Conservation (phyloP, 2,113 vertebrate species). For the Prietella phreatophila region DNA sequence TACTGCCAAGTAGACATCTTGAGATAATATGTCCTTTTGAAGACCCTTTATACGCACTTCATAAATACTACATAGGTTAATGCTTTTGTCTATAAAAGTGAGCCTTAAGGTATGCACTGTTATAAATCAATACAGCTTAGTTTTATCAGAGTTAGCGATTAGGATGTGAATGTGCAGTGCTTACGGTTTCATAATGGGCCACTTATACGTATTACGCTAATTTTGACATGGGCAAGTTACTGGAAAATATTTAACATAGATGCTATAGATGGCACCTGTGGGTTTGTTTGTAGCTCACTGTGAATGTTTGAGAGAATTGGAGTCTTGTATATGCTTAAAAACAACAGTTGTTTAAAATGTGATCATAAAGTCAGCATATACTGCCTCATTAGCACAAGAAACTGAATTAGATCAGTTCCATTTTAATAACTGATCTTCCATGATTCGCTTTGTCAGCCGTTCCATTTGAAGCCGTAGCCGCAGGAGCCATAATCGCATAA, state of each 20-base stretch:
- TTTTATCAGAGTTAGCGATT: slow-evolving; percentile 18
- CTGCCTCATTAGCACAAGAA: slow-evolving; percentile 48
- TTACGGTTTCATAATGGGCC: slow-evolving; percentile 6
- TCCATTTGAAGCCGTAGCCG: slow-evolving; percentile 16
- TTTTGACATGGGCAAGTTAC: slow-evolving; percentile 2
- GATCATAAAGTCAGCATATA: slow-evolving; percentile 33
- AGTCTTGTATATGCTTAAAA: slow-evolving; percentile 8
- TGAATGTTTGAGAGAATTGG: not conserved
- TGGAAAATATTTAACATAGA: not conserved
- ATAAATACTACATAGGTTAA: slow-evolving; percentile 42
- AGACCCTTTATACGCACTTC: slow-evolving; percentile 48
- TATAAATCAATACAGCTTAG: slow-evolving; percentile 6
- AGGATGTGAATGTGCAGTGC: slow-evolving; percentile 34
- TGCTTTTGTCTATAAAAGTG: slow-evolving; percentile 33
- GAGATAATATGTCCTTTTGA: slow-evolving; percentile 30
- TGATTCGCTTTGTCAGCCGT: slow-evolving; percentile 27
- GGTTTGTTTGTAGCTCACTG: not conserved
- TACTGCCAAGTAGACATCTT: slow-evolving; percentile 51
- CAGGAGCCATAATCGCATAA: slow-evolving; percentile 24
- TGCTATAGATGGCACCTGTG: not conserved
- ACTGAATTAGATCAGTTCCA: slow-evolving; percentile 28
- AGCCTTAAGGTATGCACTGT: slow-evolving; percentile 49
- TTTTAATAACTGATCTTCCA: slow-evolving; percentile 16
- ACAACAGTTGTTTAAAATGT: not conserved
- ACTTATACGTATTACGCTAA: not conserved